Percentiles rank a stretch among this genome's conserved stretches.
Evolutionary conservation across 2,888 invertebrate species (phyloP).

Genomic region (Terebella lapidaria): DNA sequence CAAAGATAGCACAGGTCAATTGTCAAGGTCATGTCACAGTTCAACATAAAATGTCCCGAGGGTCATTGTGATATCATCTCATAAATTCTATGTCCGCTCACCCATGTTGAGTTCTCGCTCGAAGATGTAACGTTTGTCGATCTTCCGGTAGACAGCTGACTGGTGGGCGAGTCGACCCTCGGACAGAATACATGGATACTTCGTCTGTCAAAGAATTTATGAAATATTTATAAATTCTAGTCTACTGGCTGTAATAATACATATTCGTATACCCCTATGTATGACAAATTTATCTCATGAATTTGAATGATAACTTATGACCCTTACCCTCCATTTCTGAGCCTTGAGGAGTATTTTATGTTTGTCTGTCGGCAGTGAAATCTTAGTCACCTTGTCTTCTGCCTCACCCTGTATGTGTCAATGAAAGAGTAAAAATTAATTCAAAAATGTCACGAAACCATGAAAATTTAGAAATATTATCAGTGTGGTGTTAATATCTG

Average conservation of each 20-base stretch:
- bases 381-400: conserved; percentile 43
- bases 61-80: too few species aligned
- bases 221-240: background rate
- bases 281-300: background rate
- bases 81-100: too few species aligned
- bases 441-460: too few species aligned
- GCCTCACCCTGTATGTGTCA: conserved; percentile 44
- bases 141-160: conserved; percentile 53
- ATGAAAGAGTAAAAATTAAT: too few species aligned
- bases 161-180: conserved; percentile 53
- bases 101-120: conserved; percentile 53
- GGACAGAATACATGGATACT: conserved; percentile 35
- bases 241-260: background rate
- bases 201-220: conserved; percentile 4
- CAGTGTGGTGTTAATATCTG: too few species aligned
- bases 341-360: conserved; percentile 40
- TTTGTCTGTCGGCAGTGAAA: conserved; percentile 42
- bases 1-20: background rate
- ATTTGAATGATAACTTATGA: conserved; percentile 8
- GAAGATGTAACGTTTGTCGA: conserved; percentile 50
- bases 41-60: too few species aligned
- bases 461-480: too few species aligned
- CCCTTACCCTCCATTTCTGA: conserved; percentile 39
- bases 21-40: background rate
- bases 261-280: background rate